Conservation (phyloP, 1,140 invertebrate species). For the Tetramorium simillimum region DNA sequence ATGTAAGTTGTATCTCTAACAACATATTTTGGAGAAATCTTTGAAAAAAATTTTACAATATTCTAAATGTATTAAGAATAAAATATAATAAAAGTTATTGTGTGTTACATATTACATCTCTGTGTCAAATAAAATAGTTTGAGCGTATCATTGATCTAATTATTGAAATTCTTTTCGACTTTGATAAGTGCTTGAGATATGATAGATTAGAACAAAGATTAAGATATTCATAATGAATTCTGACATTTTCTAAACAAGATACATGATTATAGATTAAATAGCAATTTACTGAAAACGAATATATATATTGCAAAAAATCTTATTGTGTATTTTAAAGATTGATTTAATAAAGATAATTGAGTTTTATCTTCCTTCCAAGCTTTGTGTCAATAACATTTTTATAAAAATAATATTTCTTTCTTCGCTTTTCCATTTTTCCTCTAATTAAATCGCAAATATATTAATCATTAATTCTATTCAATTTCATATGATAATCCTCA, state of each 20-base stretch:
- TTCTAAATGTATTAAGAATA: not conserved
- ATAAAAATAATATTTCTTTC: not conserved
- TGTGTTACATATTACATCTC: not conserved
- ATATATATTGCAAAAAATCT: not conserved
- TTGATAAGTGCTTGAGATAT: not conserved
- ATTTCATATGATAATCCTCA: not conserved
- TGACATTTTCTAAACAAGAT: slow-evolving; percentile 3
- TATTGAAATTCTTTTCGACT: not conserved
- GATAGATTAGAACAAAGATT: not conserved
- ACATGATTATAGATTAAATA: slow-evolving; percentile 10
- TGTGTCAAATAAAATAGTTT: not conserved
- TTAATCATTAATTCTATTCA: not conserved
- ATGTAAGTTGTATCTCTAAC: slow-evolving; percentile 87
- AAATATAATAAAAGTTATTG: not conserved
- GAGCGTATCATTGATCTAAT: not conserved
- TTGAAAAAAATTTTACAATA: not conserved
- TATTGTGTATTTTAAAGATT: not conserved
- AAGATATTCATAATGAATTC: slow-evolving; percentile 1
- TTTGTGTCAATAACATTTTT: not conserved
- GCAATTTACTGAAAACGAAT: not conserved
- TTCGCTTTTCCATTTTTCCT: not conserved
- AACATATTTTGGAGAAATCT: not conserved
- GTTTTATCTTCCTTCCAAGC: not conserved
- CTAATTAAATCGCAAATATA: not conserved
- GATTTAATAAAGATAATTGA: slow-evolving; percentile 8